These are phyloP conservation scores for Eulemur coronatus DNA, from an alignment of 2,797 vertebrate species.

Conservation along the genomic window DNA sequence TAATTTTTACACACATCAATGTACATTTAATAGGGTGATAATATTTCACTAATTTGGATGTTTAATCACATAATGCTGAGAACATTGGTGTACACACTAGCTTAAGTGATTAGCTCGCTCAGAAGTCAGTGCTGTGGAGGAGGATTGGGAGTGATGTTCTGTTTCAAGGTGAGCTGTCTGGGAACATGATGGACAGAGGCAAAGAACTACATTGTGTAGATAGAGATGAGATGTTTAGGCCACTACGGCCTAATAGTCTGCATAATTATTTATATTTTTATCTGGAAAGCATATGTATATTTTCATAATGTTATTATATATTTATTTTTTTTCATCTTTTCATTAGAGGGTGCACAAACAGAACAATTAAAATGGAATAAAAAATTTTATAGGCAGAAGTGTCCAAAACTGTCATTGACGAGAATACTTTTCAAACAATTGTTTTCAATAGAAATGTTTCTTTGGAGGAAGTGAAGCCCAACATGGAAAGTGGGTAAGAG, in stretches of 20 bases:
- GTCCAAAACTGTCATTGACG: neutral
- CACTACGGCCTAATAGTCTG: neutral
- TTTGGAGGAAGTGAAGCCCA: neutral
- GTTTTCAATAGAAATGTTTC: neutral
- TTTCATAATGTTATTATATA: neutral
- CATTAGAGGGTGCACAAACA: neutral
- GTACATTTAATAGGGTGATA: neutral
- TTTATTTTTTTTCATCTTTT: neutral
- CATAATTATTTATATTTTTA: neutral
- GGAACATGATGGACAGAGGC: neutral
- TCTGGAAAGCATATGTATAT: neutral
- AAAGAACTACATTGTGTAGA: too few relatives aligned
- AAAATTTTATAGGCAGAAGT: neutral
- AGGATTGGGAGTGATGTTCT: neutral
- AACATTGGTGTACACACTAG: rapidly evolving
- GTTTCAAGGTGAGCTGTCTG: neutral
- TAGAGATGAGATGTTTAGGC: neutral
- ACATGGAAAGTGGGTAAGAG: neutral
- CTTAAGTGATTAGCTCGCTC: neutral
- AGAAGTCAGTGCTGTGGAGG: neutral
- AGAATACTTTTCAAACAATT: neutral
- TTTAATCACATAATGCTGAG: neutral
- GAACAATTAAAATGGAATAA: neutral
- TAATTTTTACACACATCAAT: neutral
- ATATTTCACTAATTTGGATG: neutral